A percentile compares a stretch with the other conserved stretches of the same genome.
Evolutionary conservation across 2,113 vertebrate genomes (phyloP).

Genomic region (Serinus canaria): DNA sequence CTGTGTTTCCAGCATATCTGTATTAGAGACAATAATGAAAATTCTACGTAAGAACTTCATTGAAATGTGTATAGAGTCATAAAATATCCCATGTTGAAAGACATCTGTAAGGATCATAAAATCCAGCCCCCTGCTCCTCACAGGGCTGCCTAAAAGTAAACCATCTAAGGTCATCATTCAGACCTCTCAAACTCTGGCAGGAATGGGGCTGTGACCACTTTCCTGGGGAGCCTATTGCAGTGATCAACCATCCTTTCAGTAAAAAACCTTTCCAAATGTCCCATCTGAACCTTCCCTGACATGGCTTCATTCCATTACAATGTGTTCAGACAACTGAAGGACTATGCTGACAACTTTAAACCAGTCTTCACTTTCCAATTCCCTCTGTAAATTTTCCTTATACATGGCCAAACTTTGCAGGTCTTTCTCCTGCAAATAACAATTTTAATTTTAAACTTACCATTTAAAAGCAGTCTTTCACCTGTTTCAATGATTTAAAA

Average conservation of each 20-base stretch:
- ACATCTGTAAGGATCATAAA: neutral
- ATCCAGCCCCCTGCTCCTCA: neutral
- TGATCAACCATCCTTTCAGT: neutral
- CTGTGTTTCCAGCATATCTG: neutral
- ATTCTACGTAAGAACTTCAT: neutral
- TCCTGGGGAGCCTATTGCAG: neutral
- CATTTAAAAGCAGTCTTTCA: neutral
- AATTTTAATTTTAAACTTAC: neutral
- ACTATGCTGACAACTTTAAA: neutral
- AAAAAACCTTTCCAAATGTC: neutral
- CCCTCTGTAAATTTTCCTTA: neutral
- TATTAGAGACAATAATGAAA: neutral
- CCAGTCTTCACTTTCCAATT: neutral
- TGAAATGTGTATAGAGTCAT: neutral
- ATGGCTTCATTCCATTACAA: neutral
- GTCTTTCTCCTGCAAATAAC: neutral
- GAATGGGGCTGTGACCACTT: rapidly evolving
- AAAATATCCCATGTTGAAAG: neutral
- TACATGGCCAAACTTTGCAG: neutral
- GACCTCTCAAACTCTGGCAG: neutral
- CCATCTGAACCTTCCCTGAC: neutral
- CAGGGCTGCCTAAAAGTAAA: neutral
- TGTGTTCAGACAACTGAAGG: neutral
- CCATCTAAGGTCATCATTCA: rapidly evolving
- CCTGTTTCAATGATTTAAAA: neutral